Conservation (phyloP, 2,797 vertebrate genomes). For the Urophycis tenuis region DNA sequence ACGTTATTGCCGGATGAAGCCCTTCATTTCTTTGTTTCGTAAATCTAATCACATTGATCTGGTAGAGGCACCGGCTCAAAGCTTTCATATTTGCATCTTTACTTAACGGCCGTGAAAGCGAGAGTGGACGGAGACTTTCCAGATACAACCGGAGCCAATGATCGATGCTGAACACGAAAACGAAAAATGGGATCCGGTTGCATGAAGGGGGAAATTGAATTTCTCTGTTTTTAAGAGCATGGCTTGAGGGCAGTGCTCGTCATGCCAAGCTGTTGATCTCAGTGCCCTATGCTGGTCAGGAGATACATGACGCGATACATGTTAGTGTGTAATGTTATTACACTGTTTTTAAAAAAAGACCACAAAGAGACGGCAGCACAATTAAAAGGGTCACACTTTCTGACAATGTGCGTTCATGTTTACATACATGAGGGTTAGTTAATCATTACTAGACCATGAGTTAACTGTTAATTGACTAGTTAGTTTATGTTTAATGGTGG, state of each 20-base stretch:
- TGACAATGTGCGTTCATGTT: too few relatives aligned
- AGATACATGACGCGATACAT: neutral
- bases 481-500: too few relatives aligned
- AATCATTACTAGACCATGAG: too few relatives aligned
- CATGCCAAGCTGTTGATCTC: conserved; percentile 65
- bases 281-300: conserved; percentile 49
- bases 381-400: neutral
- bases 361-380: neutral
- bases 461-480: too few relatives aligned
- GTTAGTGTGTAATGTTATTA: neutral
- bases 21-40: conserved; percentile 29
- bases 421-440: too few relatives aligned
- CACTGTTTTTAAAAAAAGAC: neutral
- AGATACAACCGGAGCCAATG: conserved; percentile 30
- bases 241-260: conserved; percentile 43
- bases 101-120: conserved; percentile 44
- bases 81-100: conserved; percentile 38
- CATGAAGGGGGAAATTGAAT: conserved; percentile 13
- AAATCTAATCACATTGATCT: conserved; percentile 46
- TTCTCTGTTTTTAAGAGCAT: neutral
- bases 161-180: conserved; percentile 29
- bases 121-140: conserved; percentile 6
- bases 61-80: conserved; percentile 47
- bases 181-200: conserved; percentile 42
- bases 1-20: conserved; percentile 42